These are phyloP conservation scores for Odocoileus hemionus DNA, from an alignment of 2,113 vertebrate genomes.

Conservation along the genomic window DNA sequence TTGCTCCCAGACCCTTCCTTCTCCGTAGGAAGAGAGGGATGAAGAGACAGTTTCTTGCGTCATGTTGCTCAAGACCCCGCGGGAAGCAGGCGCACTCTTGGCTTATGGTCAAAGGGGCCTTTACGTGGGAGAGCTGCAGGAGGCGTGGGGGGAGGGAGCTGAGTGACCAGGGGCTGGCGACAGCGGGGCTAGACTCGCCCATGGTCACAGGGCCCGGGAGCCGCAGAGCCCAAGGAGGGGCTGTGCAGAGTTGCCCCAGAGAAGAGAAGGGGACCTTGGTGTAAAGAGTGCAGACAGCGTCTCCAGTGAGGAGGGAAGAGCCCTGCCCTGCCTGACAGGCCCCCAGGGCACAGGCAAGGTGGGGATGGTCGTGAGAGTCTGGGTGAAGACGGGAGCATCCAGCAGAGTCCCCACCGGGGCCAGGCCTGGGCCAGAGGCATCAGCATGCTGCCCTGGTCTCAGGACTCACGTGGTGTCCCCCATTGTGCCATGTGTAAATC, in stretches of 20 bases:
- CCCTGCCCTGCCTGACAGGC: background rate
- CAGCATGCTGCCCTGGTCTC: rapidly evolving
- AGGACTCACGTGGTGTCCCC: background rate
- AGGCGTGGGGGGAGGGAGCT: background rate
- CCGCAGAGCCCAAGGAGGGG: rapidly evolving
- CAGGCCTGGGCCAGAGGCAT: no score
- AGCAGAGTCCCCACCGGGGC: background rate
- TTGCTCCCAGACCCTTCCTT: background rate
- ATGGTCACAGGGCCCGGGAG: background rate
- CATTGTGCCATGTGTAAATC: background rate
- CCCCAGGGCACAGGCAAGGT: background rate
- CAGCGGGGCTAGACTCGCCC: rapidly evolving
- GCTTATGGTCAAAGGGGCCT: background rate
- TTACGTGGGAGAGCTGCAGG: no score
- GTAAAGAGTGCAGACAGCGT: background rate
- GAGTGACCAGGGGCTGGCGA: background rate
- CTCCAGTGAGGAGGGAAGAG: background rate
- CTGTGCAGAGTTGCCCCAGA: background rate
- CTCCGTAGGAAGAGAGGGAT: background rate
- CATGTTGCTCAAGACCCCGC: rapidly evolving
- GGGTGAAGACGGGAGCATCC: rapidly evolving
- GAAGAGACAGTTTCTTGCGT: background rate
- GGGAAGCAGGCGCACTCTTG: background rate
- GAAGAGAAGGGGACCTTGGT: background rate
- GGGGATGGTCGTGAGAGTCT: rapidly evolving